Percentiles rank a stretch among this genome's conserved stretches.
phyloP scores from a whole-genome alignment of 2,113 vertebrate genomes.

The Rhegmatorhina hoffmannsi region DNA sequence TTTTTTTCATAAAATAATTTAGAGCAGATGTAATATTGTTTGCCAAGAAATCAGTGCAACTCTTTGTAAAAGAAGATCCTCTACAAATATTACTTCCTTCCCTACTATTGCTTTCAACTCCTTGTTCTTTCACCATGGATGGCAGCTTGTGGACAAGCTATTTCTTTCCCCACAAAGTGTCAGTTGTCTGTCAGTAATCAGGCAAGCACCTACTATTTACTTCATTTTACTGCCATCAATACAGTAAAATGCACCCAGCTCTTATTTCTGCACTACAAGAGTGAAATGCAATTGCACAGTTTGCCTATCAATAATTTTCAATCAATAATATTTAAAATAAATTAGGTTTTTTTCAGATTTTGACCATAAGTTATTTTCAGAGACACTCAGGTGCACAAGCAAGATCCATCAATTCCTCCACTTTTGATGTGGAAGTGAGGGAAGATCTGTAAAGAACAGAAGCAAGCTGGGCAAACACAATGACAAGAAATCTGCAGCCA shows the following conservation, averaged over 20 bases:
- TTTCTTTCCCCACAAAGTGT: background rate
- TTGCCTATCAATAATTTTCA: background rate
- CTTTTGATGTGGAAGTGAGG: background rate
- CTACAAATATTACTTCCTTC: background rate
- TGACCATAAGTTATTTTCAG: background rate
- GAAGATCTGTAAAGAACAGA: background rate
- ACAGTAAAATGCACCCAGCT: background rate
- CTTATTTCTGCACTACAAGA: background rate
- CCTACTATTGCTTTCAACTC: background rate
- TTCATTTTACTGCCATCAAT: background rate
- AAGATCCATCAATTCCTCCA: background rate
- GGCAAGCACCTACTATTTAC: background rate
- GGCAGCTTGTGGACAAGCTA: background rate
- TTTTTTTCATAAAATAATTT: background rate
- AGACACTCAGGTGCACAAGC: background rate
- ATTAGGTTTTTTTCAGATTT: background rate
- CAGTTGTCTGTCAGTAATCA: background rate
- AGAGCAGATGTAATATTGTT: background rate
- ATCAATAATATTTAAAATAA: background rate
- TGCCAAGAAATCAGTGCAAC: background rate
- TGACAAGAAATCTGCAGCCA: background rate
- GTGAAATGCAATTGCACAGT: background rate
- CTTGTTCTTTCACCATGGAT: background rate
- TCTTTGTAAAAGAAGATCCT: background rate
- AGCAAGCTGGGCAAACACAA: background rate